Conservation (phyloP, 2,797 vertebrate genomes). For the Epinephelus awoara region DNA sequence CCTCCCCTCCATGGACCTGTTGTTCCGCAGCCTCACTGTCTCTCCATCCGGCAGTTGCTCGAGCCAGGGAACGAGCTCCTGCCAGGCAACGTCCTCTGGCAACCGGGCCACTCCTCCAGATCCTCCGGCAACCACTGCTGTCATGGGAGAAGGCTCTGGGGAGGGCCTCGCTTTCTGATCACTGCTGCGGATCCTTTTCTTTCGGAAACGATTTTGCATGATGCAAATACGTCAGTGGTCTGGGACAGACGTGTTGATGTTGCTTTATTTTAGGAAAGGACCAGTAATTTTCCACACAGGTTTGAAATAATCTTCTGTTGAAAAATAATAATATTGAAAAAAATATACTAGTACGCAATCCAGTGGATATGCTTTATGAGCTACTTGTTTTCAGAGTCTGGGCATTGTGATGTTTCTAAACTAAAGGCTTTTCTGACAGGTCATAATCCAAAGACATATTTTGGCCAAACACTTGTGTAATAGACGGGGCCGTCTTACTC, state of each 20-base stretch:
- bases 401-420: slow-evolving; percentile 35
- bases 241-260: slow-evolving; percentile 18
- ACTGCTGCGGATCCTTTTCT: slow-evolving; percentile 15
- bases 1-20: slow-evolving; percentile 88
- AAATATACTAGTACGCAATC: slow-evolving; percentile 11
- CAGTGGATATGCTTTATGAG: slow-evolving; percentile 48
- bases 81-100: slow-evolving; percentile 56
- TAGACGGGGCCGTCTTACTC: neutral
- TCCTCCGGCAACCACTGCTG: slow-evolving; percentile 52
- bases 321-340: slow-evolving; percentile 34
- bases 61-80: slow-evolving; percentile 58
- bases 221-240: slow-evolving; percentile 35
- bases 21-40: slow-evolving; percentile 85
- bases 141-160: slow-evolving; percentile 57
- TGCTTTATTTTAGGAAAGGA: slow-evolving; percentile 41
- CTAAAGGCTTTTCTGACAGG: slow-evolving; percentile 21
- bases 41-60: slow-evolving; percentile 69
- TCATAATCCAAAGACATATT: slow-evolving; percentile 72
- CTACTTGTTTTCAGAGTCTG: slow-evolving; percentile 40
- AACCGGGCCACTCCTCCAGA: slow-evolving; percentile 52
- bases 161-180: slow-evolving; percentile 66
- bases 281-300: slow-evolving; percentile 32
- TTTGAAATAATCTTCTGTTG: slow-evolving; percentile 25
- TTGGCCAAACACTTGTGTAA: slow-evolving; percentile 43
- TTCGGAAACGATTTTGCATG: slow-evolving; percentile 20